A percentile compares a stretch with the other conserved stretches of the same genome.
Conservation (phyloP, 37 sponge, comb jelly and placozoan species). For the Spongilla lacustris region DNA sequence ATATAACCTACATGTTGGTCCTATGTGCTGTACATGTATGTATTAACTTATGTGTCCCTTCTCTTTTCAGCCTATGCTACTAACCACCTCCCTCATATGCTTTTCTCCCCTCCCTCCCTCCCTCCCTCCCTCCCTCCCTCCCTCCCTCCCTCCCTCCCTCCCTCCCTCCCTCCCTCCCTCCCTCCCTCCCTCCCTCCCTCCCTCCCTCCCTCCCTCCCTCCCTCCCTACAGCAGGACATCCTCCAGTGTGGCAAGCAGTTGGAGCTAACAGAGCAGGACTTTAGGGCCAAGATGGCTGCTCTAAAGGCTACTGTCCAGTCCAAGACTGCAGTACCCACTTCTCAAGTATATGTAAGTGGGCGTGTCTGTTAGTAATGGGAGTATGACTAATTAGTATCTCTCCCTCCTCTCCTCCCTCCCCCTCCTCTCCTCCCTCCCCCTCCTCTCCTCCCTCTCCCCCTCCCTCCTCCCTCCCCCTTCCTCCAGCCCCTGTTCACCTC, state of each 20-base stretch:
- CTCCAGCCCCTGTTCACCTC: slow-evolving; percentile 87
- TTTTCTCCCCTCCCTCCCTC: not conserved
- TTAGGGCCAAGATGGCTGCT: slow-evolving; percentile 59
- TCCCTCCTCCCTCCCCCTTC: not conserved
- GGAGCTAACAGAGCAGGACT: slow-evolving; percentile 74
- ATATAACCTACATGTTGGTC: too few species aligned
- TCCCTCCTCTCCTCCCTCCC: not conserved
- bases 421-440: not conserved
- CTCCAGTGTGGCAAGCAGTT: slow-evolving; percentile 66
- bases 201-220: not conserved
- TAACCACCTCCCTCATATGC: not conserved
- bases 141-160: not conserved
- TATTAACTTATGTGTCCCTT: too few species aligned
- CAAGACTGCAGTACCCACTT: slow-evolving; percentile 97
- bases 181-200: not conserved
- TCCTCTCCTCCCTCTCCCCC: not conserved
- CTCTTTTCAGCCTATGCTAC: too few species aligned
- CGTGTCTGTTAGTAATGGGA: not conserved
- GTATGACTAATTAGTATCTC: not conserved
- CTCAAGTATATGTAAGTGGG: slow-evolving; percentile 89
- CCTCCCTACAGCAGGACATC: slow-evolving; percentile 69
- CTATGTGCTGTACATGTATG: too few species aligned
- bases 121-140: not conserved
- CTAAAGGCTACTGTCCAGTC: slow-evolving; percentile 92
- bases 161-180: not conserved